A percentile compares a stretch with the other conserved stretches of the same genome.
Conservation (phyloP, 1,140 invertebrate genomes). For the Formica exsecta region DNA sequence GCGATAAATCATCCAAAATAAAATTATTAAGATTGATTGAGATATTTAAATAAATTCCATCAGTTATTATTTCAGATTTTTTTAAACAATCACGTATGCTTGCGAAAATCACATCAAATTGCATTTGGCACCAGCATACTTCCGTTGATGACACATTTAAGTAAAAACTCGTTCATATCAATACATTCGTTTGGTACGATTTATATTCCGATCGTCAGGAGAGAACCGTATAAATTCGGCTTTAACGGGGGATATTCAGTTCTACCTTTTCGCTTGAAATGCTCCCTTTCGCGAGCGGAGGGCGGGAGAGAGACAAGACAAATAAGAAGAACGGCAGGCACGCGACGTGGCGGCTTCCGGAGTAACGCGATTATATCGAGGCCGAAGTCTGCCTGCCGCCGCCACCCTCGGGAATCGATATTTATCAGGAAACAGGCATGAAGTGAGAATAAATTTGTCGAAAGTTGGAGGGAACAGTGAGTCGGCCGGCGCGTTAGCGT, state of each 20-base stretch:
- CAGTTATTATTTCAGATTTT: not conserved
- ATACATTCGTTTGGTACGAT: not conserved
- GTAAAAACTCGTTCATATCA: conserved; percentile 15
- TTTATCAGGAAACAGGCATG: conserved; percentile 65
- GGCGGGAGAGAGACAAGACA: conserved; percentile 65
- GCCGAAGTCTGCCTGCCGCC: conserved; percentile 34
- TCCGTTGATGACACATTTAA: conserved; percentile 7
- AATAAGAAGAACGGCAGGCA: conserved; percentile 69
- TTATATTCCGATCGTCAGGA: conserved; percentile 6
- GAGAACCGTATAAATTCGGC: conserved; percentile 52
- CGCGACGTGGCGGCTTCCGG: conserved; percentile 75
- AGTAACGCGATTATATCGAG: conserved; percentile 80
- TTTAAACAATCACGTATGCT: not conserved
- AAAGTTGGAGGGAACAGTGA: conserved; percentile 73
- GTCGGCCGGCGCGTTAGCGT: conserved; percentile 14
- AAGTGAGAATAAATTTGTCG: conserved; percentile 80
- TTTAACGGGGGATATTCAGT: conserved; percentile 57
- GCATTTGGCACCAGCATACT: not conserved
- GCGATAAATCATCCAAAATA: not conserved
- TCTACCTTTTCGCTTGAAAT: conserved; percentile 33
- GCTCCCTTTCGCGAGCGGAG: conserved; percentile 47
- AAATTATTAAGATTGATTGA: not conserved
- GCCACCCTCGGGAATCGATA: conserved; percentile 75
- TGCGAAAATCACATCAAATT: not conserved
- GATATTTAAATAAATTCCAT: not conserved